A percentile compares a stretch with the other conserved stretches of the same genome.
Evolutionary conservation across 2,113 vertebrate genomes (phyloP).

Genomic region (Mustela nigripes): DNA sequence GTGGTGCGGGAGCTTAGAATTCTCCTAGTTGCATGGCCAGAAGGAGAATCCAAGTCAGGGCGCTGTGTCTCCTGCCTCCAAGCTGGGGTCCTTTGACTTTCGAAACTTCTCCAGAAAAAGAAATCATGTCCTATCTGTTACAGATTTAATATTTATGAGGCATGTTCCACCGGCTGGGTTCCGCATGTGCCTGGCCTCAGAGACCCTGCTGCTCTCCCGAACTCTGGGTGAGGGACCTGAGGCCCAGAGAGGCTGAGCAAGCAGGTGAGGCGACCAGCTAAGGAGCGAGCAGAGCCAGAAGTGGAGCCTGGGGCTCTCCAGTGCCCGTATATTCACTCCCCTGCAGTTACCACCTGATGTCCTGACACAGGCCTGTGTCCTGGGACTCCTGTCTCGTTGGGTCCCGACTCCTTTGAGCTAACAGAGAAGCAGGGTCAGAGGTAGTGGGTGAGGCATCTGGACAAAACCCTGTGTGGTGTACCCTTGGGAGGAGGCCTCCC

Average conservation of each 20-base stretch:
- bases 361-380: background rate
- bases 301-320: background rate
- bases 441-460: rapidly evolving
- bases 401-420: background rate
- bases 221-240: background rate
- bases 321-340: background rate
- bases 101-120: background rate
- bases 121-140: background rate
- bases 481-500: background rate
- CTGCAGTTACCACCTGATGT: too few species aligned
- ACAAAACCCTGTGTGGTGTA: background rate
- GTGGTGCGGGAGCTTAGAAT: background rate
- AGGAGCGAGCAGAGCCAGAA: background rate
- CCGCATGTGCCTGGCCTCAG: background rate
- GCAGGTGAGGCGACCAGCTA: background rate
- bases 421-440: rapidly evolving
- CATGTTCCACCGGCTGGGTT: rapidly evolving
- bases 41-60: background rate
- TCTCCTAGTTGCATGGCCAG: background rate
- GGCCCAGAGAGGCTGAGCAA: background rate
- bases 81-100: background rate
- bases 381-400: background rate
- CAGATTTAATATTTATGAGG: background rate
- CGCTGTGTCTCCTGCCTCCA: background rate
- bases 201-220: background rate